Percentiles rank a stretch among this genome's conserved stretches.
These are phyloP conservation scores for Latrodectus elegans DNA, from an alignment of 2,888 invertebrate species.

Conservation along the genomic window DNA sequence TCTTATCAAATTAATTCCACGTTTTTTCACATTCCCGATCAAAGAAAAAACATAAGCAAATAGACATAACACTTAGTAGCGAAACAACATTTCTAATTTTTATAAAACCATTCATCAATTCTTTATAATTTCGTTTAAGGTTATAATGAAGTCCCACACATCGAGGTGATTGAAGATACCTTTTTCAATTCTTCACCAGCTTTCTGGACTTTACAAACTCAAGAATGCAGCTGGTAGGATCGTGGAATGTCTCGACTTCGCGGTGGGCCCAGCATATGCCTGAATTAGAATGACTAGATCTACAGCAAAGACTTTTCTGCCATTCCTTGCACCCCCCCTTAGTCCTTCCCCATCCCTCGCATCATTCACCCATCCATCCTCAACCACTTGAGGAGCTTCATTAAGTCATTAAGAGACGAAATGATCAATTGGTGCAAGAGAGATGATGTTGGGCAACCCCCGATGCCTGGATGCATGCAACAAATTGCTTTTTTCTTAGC, in stretches of 20 bases:
- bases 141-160: neutral
- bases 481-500: conserved; percentile 54
- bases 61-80: no score
- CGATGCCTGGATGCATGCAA: conserved; percentile 49
- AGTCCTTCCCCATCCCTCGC: neutral
- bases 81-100: neutral
- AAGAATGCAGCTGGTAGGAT: conserved; percentile 25
- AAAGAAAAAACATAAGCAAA: no score
- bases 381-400: conserved; percentile 51
- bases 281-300: conserved; percentile 26
- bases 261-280: conserved; percentile 44
- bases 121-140: neutral
- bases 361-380: conserved; percentile 43
- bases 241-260: conserved; percentile 43
- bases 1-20: no score
- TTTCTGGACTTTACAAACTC: neutral
- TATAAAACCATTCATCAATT: neutral
- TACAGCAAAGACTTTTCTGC: conserved; percentile 54
- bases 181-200: neutral
- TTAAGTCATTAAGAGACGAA: conserved; percentile 66
- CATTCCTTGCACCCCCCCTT: conserved; percentile 10
- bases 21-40: no score
- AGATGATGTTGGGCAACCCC: conserved; percentile 58
- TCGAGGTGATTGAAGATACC: neutral
- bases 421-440: conserved; percentile 47